Evolutionary conservation across 1,140 invertebrate genomes (phyloP).

Genomic region (Diorhabda elongata): DNA sequence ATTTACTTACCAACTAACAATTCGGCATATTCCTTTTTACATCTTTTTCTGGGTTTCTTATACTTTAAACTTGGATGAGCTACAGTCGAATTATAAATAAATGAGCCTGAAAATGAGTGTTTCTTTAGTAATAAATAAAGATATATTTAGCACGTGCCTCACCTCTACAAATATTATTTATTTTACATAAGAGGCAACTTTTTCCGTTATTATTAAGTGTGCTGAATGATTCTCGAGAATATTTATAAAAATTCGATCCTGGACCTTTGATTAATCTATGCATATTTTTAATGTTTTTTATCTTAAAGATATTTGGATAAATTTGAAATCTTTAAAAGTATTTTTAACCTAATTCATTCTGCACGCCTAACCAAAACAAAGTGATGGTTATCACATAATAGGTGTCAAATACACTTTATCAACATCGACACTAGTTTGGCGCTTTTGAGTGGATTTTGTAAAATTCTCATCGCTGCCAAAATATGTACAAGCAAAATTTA

Average conservation of each 20-base stretch:
- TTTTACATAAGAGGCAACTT: conserved; percentile 31
- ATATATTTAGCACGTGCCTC: conserved; percentile 8
- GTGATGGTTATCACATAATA: background rate
- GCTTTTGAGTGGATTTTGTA: no score
- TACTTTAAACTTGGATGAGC: conserved; percentile 30
- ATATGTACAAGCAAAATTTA: no score
- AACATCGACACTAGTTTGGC: no score
- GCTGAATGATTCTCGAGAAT: conserved; percentile 4
- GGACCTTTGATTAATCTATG: conserved; percentile 14
- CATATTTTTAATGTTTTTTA: conserved; percentile 3
- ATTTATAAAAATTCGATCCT: conserved; percentile 6
- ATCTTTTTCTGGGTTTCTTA: conserved; percentile 41
- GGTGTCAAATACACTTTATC: no score
- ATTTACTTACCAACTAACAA: conserved; percentile 51
- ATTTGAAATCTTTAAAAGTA: background rate
- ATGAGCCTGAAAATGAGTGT: conserved; percentile 18
- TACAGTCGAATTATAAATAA: conserved; percentile 35
- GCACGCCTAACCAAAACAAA: background rate
- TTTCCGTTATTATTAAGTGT: conserved; percentile 21
- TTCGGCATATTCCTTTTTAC: conserved; percentile 50
- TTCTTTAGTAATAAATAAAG: conserved; percentile 8
- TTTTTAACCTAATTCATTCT: conserved; percentile 1
- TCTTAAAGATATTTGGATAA: background rate
- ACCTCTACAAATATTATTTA: conserved; percentile 22
- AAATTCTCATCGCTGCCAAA: no score